A percentile compares a stretch with the other conserved stretches of the same genome.
phyloP scores from a whole-genome alignment of 2,797 vertebrate genomes.

The Tiaroga cobitis region DNA sequence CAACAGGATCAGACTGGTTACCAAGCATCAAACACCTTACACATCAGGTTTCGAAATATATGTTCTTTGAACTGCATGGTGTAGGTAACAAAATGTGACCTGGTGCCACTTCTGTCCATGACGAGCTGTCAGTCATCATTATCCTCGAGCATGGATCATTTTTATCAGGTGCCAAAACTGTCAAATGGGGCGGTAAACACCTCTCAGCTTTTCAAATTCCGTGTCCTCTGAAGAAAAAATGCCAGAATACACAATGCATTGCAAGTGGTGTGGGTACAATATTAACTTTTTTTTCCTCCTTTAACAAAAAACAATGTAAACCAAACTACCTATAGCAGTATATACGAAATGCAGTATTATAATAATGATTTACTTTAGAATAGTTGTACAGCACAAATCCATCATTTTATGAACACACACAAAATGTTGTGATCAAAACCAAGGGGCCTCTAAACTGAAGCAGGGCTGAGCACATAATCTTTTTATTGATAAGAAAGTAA shows the following conservation, averaged over 20 bases:
- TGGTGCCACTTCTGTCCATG: slow-evolving; percentile 69
- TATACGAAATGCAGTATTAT: background rate
- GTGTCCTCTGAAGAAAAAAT: slow-evolving; percentile 68
- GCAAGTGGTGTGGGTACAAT: slow-evolving; percentile 70
- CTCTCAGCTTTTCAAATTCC: slow-evolving; percentile 68
- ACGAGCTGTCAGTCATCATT: slow-evolving; percentile 72
- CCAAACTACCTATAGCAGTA: background rate
- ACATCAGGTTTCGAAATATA: slow-evolving; percentile 43
- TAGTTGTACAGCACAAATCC: background rate
- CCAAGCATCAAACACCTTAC: slow-evolving; percentile 25
- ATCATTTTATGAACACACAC: slow-evolving; percentile 7
- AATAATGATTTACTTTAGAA: background rate
- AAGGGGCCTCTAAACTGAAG: background rate
- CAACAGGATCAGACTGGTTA: slow-evolving; percentile 26
- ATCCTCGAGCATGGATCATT: slow-evolving; percentile 73
- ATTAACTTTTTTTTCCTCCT: slow-evolving; percentile 57
- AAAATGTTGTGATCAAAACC: slow-evolving; percentile 16
- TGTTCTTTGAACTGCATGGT: slow-evolving; percentile 69
- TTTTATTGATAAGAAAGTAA: slow-evolving; percentile 15
- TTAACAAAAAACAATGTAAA: background rate
- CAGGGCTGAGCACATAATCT: background rate
- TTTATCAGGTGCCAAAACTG: slow-evolving; percentile 79
- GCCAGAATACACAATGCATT: slow-evolving; percentile 73
- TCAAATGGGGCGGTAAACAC: slow-evolving; percentile 74
- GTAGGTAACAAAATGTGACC: slow-evolving; percentile 72